These are phyloP conservation scores for Gouania willdenowi DNA, from an alignment of 2,797 vertebrate genomes.

Conservation along the genomic window DNA sequence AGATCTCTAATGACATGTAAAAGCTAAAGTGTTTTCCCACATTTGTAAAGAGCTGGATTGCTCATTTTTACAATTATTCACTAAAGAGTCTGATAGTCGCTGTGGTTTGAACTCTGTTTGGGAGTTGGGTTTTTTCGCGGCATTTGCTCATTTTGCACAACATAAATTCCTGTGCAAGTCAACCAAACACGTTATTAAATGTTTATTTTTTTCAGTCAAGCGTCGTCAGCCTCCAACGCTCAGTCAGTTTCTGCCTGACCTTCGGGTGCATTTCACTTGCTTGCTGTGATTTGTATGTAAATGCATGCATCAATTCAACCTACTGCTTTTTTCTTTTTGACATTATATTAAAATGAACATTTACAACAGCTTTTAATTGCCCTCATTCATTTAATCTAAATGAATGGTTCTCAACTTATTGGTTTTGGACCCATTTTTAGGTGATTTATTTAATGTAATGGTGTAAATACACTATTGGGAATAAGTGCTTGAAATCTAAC, in stretches of 20 bases:
- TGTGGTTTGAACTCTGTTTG: slow-evolving; percentile 6
- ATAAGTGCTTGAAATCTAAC: too few species aligned
- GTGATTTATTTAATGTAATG: too few species aligned
- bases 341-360: too few species aligned
- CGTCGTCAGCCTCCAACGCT: slow-evolving; percentile 6
- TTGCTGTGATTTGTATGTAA: not conserved
- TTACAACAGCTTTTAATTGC: too few species aligned
- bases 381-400: too few species aligned
- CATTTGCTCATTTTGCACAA: slow-evolving; percentile 27
- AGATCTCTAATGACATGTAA: slow-evolving; percentile 13
- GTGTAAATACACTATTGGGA: too few species aligned
- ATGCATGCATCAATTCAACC: not conserved
- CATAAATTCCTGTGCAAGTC: slow-evolving; percentile 18
- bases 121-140: slow-evolving; percentile 14
- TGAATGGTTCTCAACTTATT: too few species aligned
- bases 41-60: slow-evolving; percentile 31
- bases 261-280: slow-evolving; percentile 5
- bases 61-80: slow-evolving; percentile 36
- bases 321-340: slow-evolving; percentile 1
- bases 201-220: not conserved
- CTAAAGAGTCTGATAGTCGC: slow-evolving; percentile 17
- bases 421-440: too few species aligned
- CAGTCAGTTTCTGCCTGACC: not conserved
- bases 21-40: slow-evolving; percentile 15
- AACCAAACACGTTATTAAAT: slow-evolving; percentile 15